phyloP scores from a whole-genome alignment of 2,888 invertebrate genomes.

The Tribolium freemani region DNA sequence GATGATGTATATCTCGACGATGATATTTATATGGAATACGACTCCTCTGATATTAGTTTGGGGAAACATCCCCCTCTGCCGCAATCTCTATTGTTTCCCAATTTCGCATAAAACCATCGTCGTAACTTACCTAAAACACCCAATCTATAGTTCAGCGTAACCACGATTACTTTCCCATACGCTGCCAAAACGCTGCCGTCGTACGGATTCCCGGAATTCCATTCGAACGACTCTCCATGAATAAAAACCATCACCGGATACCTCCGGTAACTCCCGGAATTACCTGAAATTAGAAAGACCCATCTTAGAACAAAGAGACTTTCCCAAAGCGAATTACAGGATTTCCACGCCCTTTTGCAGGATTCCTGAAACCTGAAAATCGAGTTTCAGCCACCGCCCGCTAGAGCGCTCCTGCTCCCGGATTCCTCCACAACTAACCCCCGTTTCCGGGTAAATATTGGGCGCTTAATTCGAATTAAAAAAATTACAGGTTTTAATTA shows the following conservation, averaged over 20 bases:
- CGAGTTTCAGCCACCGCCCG: conserved; percentile 25
- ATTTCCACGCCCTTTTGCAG: not conserved
- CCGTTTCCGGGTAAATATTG: conserved; percentile 32
- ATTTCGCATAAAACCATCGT: conserved; percentile 3
- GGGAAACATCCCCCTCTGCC: not conserved
- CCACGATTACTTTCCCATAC: conserved; percentile 90
- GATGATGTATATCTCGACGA: conserved; percentile 14
- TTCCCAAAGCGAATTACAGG: not conserved
- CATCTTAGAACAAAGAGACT: conserved; percentile 44
- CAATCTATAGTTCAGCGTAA: conserved; percentile 87
- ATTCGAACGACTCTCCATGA: conserved; percentile 96
- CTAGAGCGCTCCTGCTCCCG: conserved; percentile 28
- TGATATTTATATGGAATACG: conserved; percentile 9
- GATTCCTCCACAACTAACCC: conserved; percentile 2
- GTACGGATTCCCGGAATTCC: conserved; percentile 97
- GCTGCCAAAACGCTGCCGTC: conserved; percentile 94
- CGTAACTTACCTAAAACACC: conserved; percentile 81
- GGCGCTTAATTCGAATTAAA: conserved; percentile 4
- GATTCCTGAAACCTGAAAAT: not conserved
- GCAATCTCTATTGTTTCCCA: not conserved
- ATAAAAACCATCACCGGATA: conserved; percentile 92
- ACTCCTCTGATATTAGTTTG: conserved; percentile 2
- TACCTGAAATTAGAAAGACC: conserved; percentile 52
- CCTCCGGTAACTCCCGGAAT: conserved; percentile 66
- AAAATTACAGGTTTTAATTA: conserved; percentile 7